These are phyloP conservation scores for Eutolmus rufibarbis DNA, from an alignment of 2,888 invertebrate species.

Conservation along the genomic window DNA sequence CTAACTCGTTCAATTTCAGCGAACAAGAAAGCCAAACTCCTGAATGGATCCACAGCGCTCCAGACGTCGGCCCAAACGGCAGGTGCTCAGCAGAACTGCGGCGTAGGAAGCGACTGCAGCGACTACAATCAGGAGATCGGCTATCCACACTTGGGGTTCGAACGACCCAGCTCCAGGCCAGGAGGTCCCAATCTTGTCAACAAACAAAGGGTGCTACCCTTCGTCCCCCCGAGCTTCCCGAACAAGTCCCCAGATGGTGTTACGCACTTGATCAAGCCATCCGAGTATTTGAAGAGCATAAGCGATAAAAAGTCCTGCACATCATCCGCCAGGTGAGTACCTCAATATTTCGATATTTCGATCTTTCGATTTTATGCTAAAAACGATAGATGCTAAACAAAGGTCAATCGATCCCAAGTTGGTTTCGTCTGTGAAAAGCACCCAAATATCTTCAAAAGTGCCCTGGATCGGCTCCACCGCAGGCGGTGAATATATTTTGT, in stretches of 20 bases:
- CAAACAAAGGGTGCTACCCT: conserved; percentile 85
- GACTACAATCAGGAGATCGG: conserved; percentile 59
- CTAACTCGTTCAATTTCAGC: conserved; percentile 62
- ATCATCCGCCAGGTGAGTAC: conserved; percentile 63
- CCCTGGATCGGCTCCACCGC: not conserved
- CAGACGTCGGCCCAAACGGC: conserved; percentile 47
- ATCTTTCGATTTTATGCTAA: not conserved
- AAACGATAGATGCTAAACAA: not conserved
- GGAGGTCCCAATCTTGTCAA: conserved; percentile 75
- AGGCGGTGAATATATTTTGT: not conserved
- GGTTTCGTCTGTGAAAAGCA: not conserved
- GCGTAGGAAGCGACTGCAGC: conserved; percentile 41
- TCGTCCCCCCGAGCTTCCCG: conserved; percentile 91
- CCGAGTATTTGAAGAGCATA: conserved; percentile 88
- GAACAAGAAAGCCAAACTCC: conserved; percentile 64
- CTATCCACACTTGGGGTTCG: conserved; percentile 53
- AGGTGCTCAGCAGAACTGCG: conserved; percentile 43
- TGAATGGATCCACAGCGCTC: conserved; percentile 57
- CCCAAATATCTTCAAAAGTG: not conserved
- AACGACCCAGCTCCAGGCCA: conserved; percentile 53
- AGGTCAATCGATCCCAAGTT: not conserved
- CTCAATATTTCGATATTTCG: not conserved
- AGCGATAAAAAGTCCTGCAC: conserved; percentile 68
- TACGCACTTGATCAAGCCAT: conserved; percentile 88
- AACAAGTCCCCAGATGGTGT: conserved; percentile 72